Base-by-base conservation (phyloP, 2,797 vertebrate genomes). In the Sebastes matsubarae region DNA sequence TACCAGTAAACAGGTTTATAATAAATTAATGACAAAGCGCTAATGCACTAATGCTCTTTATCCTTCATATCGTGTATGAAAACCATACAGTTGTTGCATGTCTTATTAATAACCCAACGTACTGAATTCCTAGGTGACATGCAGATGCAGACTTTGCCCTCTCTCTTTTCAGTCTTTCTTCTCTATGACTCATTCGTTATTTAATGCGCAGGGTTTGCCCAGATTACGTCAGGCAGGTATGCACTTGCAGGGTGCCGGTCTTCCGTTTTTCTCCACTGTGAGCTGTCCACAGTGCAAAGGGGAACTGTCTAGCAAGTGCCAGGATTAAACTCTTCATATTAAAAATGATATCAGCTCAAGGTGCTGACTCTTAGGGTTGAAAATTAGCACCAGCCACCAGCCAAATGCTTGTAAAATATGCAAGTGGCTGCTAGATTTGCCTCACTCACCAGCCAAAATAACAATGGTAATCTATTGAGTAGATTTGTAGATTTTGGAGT, bases 121-220 rank as follows among this genome's bases (percentile, higher is more conserved):
- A 16, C 22, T 55, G 24, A 6, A 2, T 25, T 68, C 24, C 16
- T 7, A 16, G 11, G 14, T 84, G 32, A 73, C 57, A 10, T 58
- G 66, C 25, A 58, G 24, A 46, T 52, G 27, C 7, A 80, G 71
- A 89, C 79, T 86, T 90, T 89, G 73, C 32, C 57, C 77, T 63
- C 27, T 82, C 1, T 50, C 32, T 20, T 66, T 22, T 65, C 22
- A 59, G 18, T 69, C 42, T 80, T 85, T 81, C 30, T 65, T 70
- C 36, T 73, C 16, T 50, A 27, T 87, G 77, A 89, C 72, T 83
- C 67, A 82, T 74, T 6, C 57, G 25, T 83, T 80, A 54, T 78
- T 77, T 34, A 61, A 52, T 78, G 22, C 9, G 10, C 16, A 80
- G 27, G 59, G 72, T 77, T 67, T 65, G 57, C 55, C 57, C 60